Conservation (phyloP, 2,797 vertebrate species). For the Pelochelys cantorii region DNA sequence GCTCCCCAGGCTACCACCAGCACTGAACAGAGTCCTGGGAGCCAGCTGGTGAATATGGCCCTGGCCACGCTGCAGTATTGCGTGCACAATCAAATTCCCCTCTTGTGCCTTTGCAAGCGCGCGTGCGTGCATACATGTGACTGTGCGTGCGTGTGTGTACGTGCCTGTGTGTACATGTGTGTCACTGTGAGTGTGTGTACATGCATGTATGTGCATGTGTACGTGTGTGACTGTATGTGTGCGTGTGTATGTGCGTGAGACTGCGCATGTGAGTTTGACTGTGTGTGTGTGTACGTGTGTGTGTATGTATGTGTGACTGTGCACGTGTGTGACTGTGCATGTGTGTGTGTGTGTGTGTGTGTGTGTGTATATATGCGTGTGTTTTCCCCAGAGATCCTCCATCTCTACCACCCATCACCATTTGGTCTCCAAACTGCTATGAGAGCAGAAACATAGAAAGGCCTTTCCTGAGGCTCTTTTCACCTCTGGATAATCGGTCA, state of each 20-base stretch:
- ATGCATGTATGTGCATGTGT: too few species aligned
- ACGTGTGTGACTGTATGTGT: not conserved
- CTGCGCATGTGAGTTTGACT: too few species aligned
- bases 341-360: too few species aligned
- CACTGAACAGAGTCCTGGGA: not conserved
- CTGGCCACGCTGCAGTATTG: not conserved
- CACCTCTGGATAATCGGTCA: not conserved
- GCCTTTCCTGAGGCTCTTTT: not conserved
- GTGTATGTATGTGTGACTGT: too few species aligned
- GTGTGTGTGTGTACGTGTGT: too few species aligned
- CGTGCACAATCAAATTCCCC: too few species aligned
- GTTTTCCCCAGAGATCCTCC: not conserved
- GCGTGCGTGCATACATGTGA: too few species aligned
- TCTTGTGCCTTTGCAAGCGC: too few species aligned
- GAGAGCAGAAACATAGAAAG: not conserved
- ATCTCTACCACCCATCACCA: not conserved
- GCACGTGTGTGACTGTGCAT: too few species aligned
- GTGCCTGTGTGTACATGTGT: too few species aligned
- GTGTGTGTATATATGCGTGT: not conserved
- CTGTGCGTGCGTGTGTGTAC: too few species aligned
- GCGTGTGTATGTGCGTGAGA: not conserved
- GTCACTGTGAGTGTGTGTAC: too few species aligned
- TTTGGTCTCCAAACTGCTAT: rapidly evolving
- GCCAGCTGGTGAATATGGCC: not conserved
- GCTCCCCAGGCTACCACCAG: rapidly evolving